phyloP scores from a whole-genome alignment of 2,888 invertebrate species.

The Euproctis similis region DNA sequence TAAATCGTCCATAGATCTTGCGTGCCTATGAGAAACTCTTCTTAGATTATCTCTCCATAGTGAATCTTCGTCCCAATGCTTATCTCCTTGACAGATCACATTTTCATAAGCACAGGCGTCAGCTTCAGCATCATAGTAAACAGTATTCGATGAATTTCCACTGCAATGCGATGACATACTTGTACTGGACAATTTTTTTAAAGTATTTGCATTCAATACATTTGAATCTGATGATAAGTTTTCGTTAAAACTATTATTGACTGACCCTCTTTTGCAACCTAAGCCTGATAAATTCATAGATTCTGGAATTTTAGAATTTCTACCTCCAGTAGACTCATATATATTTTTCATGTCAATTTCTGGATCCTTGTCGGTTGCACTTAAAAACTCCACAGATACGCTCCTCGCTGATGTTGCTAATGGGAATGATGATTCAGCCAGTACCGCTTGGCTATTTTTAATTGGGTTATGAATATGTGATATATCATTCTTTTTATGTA shows the following conservation, averaged over 20 bases:
- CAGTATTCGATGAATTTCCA: slow-evolving; percentile 66
- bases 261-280: slow-evolving; percentile 59
- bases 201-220: slow-evolving; percentile 34
- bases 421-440: slow-evolving; percentile 59
- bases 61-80: slow-evolving; percentile 88
- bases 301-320: slow-evolving; percentile 74
- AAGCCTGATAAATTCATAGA: slow-evolving; percentile 67
- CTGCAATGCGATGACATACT: slow-evolving; percentile 70
- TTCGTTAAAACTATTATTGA: slow-evolving; percentile 37
- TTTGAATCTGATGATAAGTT: slow-evolving; percentile 42
- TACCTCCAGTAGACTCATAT: slow-evolving; percentile 80
- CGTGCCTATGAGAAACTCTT: slow-evolving; percentile 86
- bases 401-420: slow-evolving; percentile 77
- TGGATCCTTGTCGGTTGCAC: slow-evolving; percentile 79
- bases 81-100: slow-evolving; percentile 77
- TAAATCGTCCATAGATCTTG: slow-evolving; percentile 87
- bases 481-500: slow-evolving; percentile 79
- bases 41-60: slow-evolving; percentile 88
- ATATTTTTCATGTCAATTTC: slow-evolving; percentile 82
- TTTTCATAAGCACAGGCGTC: slow-evolving; percentile 64
- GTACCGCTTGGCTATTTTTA: slow-evolving; percentile 52
- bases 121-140: slow-evolving; percentile 66
- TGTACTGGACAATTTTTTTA: slow-evolving; percentile 54
- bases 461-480: slow-evolving; percentile 85
- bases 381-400: slow-evolving; percentile 80